Evolutionary conservation across 1,140 invertebrate genomes (phyloP), one percentile per base, ranked within the genome.

Genomic region (Gyrodactylus salaris): DNA sequence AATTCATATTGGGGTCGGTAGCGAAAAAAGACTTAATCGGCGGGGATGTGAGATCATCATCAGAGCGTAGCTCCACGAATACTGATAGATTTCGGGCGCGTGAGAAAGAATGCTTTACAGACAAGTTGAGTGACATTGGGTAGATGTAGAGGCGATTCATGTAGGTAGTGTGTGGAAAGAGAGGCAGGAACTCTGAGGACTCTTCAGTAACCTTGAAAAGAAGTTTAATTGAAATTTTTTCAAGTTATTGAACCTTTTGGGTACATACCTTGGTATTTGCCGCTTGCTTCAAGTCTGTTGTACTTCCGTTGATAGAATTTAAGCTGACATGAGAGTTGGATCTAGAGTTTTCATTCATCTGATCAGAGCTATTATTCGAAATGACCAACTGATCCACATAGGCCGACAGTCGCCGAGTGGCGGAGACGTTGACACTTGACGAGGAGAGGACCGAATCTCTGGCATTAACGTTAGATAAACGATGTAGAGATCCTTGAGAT

Each of bases 31-130:
- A 88, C 87, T 78, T 84, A 22, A 90, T 77, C 26, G 87, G 84
- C 75, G 83, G 79, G n/a, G 85, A 82, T 77, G 84, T 83, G 77
- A 86, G 86, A 26, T 82, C 80, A 80, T 91, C 88, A 27, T 85
- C 84, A 77, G 91, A 88, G 73, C 86, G 83, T 24, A 94, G 78
- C 81, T 94, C 89, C 7, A 94, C 83, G 68, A 86, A 84, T 75
- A 89, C 91, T 0, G 88, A 87, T 76, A 95, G 89, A 78, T 95
- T 95, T 76, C 90, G 83, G 0, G 90, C 89, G 78, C 89, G 82
- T 85, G 76, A 77, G 77, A 91, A 88, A 76, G 85, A 83, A 78
- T 91, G 92, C 80, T 93, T 89, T n/a, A 86, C 86, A 79, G 93
- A 90, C 78, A 90, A 93, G 78, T 86, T 88, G 7, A 96, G 81